Percentiles rank a stretch among this genome's conserved stretches.
Evolutionary conservation across 2,888 invertebrate species (phyloP).

Genomic region (Ephialtes manifestator): DNA sequence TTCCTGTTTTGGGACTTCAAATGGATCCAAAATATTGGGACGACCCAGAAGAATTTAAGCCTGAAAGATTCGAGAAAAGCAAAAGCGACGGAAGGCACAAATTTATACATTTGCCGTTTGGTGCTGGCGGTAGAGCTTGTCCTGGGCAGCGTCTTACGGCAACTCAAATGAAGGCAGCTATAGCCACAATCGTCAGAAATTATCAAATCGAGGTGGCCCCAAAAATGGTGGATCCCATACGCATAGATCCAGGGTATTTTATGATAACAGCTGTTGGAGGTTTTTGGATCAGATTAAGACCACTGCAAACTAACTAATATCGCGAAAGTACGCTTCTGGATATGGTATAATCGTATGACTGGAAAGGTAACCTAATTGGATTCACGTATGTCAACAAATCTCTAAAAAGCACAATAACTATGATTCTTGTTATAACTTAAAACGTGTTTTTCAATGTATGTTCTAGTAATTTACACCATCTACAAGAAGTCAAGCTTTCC

Average conservation of each 20-base stretch:
- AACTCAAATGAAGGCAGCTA: slow-evolving; percentile 64
- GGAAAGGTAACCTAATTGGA: not conserved
- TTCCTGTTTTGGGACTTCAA: slow-evolving; percentile 70
- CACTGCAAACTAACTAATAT: not conserved
- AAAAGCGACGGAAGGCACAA: slow-evolving; percentile 40
- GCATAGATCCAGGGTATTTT: slow-evolving; percentile 62
- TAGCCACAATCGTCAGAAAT: slow-evolving; percentile 63
- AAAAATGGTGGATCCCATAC: slow-evolving; percentile 60
- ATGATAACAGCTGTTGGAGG: slow-evolving; percentile 54
- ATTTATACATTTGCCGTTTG: slow-evolving; percentile 62
- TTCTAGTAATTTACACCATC: no score
- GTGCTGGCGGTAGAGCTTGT: slow-evolving; percentile 68
- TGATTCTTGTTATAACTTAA: no score
- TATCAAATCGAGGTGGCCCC: slow-evolving; percentile 63
- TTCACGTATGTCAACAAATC: no score
- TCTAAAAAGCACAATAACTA: no score
- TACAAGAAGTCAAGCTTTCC: no score
- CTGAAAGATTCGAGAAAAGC: slow-evolving; percentile 67
- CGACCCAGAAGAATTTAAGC: slow-evolving; percentile 65
- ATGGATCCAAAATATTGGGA: slow-evolving; percentile 67
- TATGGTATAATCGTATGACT: slow-evolving; percentile 75
- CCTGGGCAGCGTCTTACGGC: slow-evolving; percentile 64
- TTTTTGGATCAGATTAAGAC: slow-evolving; percentile 56
- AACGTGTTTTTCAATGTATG: no score
- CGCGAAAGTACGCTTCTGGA: no score